A percentile compares a stretch with the other conserved stretches of the same genome.
These are phyloP conservation scores for Phyto melanocephala DNA, from an alignment of 2,888 invertebrate species.

Conservation along the genomic window DNA sequence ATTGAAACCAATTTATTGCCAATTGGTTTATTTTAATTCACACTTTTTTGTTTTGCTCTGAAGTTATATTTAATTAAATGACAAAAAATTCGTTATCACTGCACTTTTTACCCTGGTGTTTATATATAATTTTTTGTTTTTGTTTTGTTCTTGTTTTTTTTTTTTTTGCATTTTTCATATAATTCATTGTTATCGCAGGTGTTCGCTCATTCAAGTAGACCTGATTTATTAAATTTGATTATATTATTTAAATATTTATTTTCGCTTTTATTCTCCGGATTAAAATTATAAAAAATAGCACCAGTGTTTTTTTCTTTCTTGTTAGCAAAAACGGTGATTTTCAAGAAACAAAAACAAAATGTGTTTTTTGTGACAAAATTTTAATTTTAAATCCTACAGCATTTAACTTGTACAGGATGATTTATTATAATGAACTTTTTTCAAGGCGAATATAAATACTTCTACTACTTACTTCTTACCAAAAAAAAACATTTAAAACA, in stretches of 20 bases:
- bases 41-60: no score
- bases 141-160: neutral
- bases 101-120: no score
- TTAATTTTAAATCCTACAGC: no score
- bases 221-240: slow-evolving; percentile 7
- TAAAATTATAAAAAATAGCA: neutral
- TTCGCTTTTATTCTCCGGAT: neutral
- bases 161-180: neutral
- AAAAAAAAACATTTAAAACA: no score
- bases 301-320: neutral
- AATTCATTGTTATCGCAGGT: slow-evolving; percentile 8
- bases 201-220: neutral
- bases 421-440: no score
- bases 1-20: neutral
- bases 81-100: no score
- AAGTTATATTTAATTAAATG: no score
- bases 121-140: no score
- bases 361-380: neutral
- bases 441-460: no score
- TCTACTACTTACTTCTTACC: no score
- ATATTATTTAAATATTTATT: neutral
- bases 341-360: neutral
- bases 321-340: neutral
- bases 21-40: no score
- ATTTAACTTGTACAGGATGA: no score